A percentile compares a stretch with the other conserved stretches of the same genome.
Conservation (phyloP, 2,113 vertebrate genomes). For the Actinemys pallida region DNA sequence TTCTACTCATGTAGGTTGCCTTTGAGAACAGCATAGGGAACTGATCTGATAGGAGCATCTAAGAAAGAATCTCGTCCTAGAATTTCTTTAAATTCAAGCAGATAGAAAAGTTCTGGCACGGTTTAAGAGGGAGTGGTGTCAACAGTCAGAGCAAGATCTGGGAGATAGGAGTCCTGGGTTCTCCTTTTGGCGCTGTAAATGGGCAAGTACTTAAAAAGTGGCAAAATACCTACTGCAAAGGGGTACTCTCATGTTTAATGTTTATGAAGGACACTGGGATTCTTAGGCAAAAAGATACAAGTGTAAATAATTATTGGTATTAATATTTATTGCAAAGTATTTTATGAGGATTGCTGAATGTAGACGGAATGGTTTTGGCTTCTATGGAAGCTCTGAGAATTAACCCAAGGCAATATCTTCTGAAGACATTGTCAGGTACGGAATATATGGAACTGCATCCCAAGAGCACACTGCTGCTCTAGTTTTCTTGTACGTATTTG, state of each 20-base stretch:
- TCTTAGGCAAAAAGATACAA: not conserved
- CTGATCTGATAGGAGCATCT: not conserved
- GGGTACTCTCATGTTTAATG: not conserved
- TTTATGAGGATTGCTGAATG: not conserved
- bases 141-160: not conserved
- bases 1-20: not conserved
- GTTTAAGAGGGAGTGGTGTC: not conserved
- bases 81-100: not conserved
- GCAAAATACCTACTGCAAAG: not conserved
- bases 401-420: not conserved
- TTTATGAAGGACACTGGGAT: not conserved
- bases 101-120: not conserved
- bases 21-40: not conserved
- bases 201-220: not conserved
- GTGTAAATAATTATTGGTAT: not conserved
- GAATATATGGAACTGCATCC: not conserved
- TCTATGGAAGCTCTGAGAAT: not conserved
- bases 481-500: constrained; percentile 1
- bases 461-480: not conserved
- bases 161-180: not conserved
- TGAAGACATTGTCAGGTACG: not conserved
- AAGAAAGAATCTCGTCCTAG: not conserved
- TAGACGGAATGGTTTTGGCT: not conserved
- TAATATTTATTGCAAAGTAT: not conserved
- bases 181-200: not conserved